Conservation (phyloP, 2,797 vertebrate genomes). For the Typhlichthys eigenmanni region DNA sequence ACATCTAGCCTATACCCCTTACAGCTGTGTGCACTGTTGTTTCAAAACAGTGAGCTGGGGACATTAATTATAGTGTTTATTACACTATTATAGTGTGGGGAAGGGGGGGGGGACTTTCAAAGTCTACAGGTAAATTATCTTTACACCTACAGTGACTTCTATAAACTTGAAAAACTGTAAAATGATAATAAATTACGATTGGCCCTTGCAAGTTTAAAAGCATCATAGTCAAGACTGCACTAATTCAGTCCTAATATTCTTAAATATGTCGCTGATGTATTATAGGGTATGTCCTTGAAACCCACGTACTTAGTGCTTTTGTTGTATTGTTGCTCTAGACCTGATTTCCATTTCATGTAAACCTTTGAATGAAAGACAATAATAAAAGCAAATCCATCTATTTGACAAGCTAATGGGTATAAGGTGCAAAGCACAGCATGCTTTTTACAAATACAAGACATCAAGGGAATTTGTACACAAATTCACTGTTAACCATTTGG, state of each 20-base stretch:
- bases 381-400: slow-evolving; percentile 25
- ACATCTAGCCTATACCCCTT: too few species aligned
- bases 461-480: slow-evolving; percentile 23
- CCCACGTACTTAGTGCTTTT: slow-evolving; percentile 60
- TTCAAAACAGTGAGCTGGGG: too few species aligned
- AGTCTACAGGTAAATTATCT: background rate
- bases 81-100: too few species aligned
- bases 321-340: slow-evolving; percentile 45
- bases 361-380: slow-evolving; percentile 57
- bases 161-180: slow-evolving; percentile 12
- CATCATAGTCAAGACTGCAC: slow-evolving; percentile 43
- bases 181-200: slow-evolving; percentile 4
- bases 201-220: slow-evolving; percentile 31
- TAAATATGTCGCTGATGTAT: slow-evolving; percentile 52
- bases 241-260: slow-evolving; percentile 49
- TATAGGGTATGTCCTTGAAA: slow-evolving; percentile 72
- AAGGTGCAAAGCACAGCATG: slow-evolving; percentile 14
- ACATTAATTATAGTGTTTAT: too few species aligned
- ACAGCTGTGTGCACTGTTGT: too few species aligned
- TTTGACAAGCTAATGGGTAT: background rate
- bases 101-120: background rate
- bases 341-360: slow-evolving; percentile 70
- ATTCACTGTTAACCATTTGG: slow-evolving; percentile 13
- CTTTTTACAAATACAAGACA: slow-evolving; percentile 34
- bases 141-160: slow-evolving; percentile 9